Base-by-base conservation (phyloP, 2,797 vertebrate genomes). In the Ceyx erithaca region DNA sequence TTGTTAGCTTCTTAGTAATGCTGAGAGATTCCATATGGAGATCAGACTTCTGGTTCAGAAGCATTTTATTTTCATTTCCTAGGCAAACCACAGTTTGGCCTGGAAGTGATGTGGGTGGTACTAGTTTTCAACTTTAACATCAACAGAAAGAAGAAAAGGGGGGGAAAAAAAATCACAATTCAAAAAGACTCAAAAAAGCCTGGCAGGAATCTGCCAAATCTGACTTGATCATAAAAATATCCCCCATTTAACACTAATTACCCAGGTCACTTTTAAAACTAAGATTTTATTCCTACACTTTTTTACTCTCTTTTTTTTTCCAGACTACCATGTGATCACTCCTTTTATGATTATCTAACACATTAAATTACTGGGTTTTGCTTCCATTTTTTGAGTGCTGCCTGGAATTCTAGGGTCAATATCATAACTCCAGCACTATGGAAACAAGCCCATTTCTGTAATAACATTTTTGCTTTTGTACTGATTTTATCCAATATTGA, bases 31-130 rank as follows among this genome's bases (percentile, higher is more conserved):
- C 55, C 67, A 84, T 70, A 88, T 20, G 48, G 85, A 88, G 55
- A 80, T 96, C 63, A 91, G 59, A 51, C 48, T 92, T 84, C 51
- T 76, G 43, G 52, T n/a, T 71, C 52, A 77, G 66, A 92, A 79
- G 78, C 21, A 73, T 62, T 89, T 92, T 16, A 87, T 77, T 80
- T 93, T 89, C 70, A 51, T 68, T 76, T 93, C 49, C 72, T 59
- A 80, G 81, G 41, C 48, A 79, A 87, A 85, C 55, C 62, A 51
- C 63, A 40, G 51, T 55, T 87, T 40, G 57, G 49, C 77, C 49
- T 90, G 45, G 69, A 83, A 91, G 28, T 63, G 40, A 66, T 45
- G 43, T 12, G 9, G 43, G 15, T 45, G 12, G 7, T 71, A 55
- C n/a, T 33, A 33, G 52, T 66, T 93, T 82, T 89, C 79, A 92